Evolutionary conservation across 2,888 invertebrate species (phyloP).

Genomic region (Teleogryllus oceanicus): DNA sequence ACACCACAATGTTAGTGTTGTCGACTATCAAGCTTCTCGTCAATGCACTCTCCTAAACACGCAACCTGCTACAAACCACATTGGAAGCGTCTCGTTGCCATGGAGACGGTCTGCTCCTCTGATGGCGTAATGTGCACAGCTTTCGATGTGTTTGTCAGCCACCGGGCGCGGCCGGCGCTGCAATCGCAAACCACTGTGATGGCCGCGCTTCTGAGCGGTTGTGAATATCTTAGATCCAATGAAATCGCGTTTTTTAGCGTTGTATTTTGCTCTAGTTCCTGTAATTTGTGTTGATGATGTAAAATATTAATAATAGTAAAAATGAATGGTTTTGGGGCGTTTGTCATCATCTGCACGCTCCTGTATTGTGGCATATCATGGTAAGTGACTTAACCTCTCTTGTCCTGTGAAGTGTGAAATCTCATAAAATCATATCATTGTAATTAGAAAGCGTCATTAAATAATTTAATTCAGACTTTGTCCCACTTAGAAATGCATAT

Average conservation of each 20-base stretch:
- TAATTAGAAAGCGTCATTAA: too few species aligned
- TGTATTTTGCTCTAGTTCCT: neutral
- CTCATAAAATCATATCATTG: too few species aligned
- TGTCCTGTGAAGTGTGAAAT: neutral
- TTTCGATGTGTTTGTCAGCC: neutral
- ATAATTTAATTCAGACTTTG: too few species aligned
- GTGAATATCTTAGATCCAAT: neutral
- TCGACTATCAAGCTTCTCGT: too few species aligned
- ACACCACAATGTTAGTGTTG: too few species aligned
- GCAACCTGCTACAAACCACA: too few species aligned
- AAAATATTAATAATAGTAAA: neutral
- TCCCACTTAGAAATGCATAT: too few species aligned
- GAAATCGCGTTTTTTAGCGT: too few species aligned
- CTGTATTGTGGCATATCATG: constrained; percentile 62
- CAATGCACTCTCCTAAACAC: too few species aligned
- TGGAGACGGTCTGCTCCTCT: too few species aligned
- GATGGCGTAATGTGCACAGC: neutral
- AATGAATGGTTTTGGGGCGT: constrained; percentile 49
- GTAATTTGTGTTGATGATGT: neutral
- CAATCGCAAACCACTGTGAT: neutral
- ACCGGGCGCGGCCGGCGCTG: constrained; percentile 18
- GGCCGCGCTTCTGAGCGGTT: neutral
- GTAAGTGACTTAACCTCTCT: constrained; percentile 47
- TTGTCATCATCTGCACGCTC: constrained; percentile 45
- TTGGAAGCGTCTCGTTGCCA: too few species aligned